phyloP scores from a whole-genome alignment of 2,797 vertebrate genomes.

The Pseudochirops corinnae region DNA sequence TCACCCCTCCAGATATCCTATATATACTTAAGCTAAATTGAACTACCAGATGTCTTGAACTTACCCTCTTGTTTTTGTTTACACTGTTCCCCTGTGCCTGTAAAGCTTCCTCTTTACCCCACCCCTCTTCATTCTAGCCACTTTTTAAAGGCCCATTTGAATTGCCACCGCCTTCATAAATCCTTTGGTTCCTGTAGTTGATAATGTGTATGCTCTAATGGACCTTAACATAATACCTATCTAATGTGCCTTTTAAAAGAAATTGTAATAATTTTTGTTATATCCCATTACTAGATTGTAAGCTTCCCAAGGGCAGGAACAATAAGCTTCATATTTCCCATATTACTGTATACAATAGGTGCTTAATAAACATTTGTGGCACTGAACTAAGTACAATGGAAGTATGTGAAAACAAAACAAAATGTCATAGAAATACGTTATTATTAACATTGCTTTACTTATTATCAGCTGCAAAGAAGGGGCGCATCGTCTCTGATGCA shows the following conservation, averaged over 20 bases:
- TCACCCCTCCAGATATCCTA: background rate
- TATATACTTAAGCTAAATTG: background rate
- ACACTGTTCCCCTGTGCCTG: background rate
- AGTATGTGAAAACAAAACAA: background rate
- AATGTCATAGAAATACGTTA: background rate
- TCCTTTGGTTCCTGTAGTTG: background rate
- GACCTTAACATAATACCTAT: background rate
- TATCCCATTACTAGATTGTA: background rate
- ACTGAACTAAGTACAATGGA: background rate
- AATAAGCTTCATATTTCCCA: background rate
- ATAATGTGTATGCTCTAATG: background rate
- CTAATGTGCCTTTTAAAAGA: background rate
- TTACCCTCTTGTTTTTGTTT: background rate
- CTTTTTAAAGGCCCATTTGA: background rate
- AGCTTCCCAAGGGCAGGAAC: background rate
- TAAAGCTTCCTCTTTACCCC: background rate
- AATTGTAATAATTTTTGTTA: background rate
- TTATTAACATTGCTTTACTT: conserved; percentile 51
- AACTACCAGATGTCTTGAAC: background rate
- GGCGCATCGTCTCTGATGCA: conserved; percentile 91
- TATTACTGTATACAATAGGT: background rate
- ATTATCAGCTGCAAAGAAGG: conserved; percentile 89
- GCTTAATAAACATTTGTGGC: background rate
- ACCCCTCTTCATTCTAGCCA: background rate
- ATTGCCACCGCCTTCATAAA: background rate